Evolutionary conservation across 2,888 invertebrate species (phyloP).

Genomic region (Atrina japonica): DNA sequence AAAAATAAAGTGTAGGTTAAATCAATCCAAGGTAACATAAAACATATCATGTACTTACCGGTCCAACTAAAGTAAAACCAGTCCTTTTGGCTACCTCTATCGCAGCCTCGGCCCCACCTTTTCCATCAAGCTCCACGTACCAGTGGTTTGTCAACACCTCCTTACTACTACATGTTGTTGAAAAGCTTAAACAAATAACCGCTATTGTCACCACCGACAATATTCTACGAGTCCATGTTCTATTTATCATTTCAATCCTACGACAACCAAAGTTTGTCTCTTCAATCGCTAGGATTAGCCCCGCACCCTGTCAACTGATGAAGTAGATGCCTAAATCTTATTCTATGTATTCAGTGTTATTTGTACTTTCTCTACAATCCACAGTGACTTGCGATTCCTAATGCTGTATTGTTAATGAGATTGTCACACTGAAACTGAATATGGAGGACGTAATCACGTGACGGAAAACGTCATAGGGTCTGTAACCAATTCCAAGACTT

Average conservation of each 20-base stretch:
- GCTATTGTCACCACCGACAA: constrained; percentile 18
- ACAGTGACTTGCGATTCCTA: background rate
- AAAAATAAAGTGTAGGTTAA: no score
- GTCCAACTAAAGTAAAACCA: constrained; percentile 96
- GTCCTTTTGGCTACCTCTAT: constrained; percentile 91
- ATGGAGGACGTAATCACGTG: constrained; percentile 37
- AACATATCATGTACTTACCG: constrained; percentile 86
- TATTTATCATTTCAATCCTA: constrained; percentile 23
- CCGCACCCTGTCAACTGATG: constrained; percentile 12
- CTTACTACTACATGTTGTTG: constrained; percentile 40
- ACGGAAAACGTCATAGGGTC: constrained; percentile 12
- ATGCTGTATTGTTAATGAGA: constrained; percentile 14
- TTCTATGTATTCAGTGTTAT: no score
- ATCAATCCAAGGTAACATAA: no score
- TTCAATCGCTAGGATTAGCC: background rate
- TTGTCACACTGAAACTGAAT: constrained; percentile 29
- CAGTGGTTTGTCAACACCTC: constrained; percentile 97
- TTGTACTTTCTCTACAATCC: no score
- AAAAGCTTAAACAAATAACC: constrained; percentile 19
- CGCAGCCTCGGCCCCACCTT: constrained; percentile 88
- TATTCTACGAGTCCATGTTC: constrained; percentile 26
- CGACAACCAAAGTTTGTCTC: background rate
- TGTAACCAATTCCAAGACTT: background rate
- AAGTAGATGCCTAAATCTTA: no score
- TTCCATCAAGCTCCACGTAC: constrained; percentile 91